These are phyloP conservation scores for Nanger granti DNA, from an alignment of 2,113 vertebrate genomes.

Conservation along the genomic window DNA sequence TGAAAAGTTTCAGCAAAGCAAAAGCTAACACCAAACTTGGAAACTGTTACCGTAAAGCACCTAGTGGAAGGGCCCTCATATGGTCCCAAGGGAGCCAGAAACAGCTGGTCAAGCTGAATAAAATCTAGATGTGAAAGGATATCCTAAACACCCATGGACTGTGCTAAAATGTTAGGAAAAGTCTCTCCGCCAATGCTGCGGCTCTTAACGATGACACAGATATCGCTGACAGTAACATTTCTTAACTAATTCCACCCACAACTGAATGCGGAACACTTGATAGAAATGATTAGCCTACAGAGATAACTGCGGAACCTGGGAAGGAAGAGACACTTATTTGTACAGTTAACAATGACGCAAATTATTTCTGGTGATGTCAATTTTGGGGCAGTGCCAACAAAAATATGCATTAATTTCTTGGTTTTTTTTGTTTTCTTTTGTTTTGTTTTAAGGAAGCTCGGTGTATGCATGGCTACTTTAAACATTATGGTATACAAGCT, in stretches of 20 bases:
- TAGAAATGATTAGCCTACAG: background rate
- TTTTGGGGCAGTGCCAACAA: background rate
- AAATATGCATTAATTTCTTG: constrained; percentile 23
- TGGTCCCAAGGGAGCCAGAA: background rate
- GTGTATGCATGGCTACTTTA: background rate
- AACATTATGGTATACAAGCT: constrained; percentile 24
- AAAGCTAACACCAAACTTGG: constrained; percentile 58
- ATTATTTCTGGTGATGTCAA: background rate
- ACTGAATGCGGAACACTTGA: background rate
- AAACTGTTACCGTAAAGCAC: constrained; percentile 45
- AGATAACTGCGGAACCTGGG: background rate
- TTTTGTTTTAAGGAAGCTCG: background rate
- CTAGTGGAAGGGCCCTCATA: constrained; percentile 35
- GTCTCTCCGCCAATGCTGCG: background rate
- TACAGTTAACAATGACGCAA: background rate
- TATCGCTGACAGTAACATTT: background rate
- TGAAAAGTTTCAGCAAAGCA: constrained; percentile 66
- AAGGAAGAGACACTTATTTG: background rate
- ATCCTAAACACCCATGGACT: background rate
- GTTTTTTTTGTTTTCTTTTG: background rate
- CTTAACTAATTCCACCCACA: background rate
- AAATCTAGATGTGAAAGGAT: background rate
- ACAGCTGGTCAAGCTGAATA: background rate
- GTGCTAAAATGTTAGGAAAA: background rate
- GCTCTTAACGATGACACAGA: background rate